These are phyloP conservation scores for Mechanitis mazaeus DNA, from an alignment of 2,888 invertebrate species.

Conservation along the genomic window DNA sequence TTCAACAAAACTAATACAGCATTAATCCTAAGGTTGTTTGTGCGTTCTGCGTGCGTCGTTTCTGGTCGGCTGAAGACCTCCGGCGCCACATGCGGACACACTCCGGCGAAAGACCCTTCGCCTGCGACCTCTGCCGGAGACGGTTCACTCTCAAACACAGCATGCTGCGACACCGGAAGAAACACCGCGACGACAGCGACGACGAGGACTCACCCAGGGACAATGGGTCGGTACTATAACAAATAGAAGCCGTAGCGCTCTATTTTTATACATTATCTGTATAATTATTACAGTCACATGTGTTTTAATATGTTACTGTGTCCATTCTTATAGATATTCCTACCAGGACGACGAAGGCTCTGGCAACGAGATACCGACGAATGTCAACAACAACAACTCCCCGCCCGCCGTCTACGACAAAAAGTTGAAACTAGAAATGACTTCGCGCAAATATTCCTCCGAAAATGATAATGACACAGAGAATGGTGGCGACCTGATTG, in stretches of 20 bases:
- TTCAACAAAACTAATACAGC: neutral
- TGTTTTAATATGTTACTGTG: neutral
- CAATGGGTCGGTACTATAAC: constrained; percentile 53
- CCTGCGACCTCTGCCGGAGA: constrained; percentile 91
- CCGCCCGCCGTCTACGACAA: constrained; percentile 76
- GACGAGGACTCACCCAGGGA: constrained; percentile 72
- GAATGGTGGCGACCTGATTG: constrained; percentile 86
- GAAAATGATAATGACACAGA: constrained; percentile 74
- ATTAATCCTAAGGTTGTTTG: constrained; percentile 81
- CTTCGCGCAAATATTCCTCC: constrained; percentile 68
- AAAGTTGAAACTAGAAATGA: constrained; percentile 69
- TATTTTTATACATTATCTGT: no score
- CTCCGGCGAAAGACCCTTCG: constrained; percentile 93
- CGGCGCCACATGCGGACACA: constrained; percentile 96
- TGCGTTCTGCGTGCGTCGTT: constrained; percentile 93
- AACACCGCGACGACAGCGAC: constrained; percentile 80
- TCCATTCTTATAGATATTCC: constrained; percentile 46
- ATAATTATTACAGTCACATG: neutral
- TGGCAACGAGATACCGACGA: constrained; percentile 66
- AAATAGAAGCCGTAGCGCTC: neutral
- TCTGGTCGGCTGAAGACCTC: constrained; percentile 96
- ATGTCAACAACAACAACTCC: constrained; percentile 74
- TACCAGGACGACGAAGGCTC: constrained; percentile 69
- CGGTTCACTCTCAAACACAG: constrained; percentile 95
- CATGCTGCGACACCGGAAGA: constrained; percentile 94